phyloP scores from a whole-genome alignment of 2,888 invertebrate genomes.

The Eudemis profundana region DNA sequence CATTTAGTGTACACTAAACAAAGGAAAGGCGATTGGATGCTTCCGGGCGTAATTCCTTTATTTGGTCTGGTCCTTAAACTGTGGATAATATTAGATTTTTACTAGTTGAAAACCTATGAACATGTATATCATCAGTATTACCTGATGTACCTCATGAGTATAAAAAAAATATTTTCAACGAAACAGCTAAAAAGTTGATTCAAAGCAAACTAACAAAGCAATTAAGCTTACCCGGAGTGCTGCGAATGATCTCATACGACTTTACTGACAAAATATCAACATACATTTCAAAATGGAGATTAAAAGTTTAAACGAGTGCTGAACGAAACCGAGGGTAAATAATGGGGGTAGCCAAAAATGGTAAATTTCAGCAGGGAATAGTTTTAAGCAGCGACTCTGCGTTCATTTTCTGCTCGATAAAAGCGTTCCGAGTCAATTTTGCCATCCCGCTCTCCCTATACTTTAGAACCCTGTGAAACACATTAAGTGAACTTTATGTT shows the following conservation, averaged over 20 bases:
- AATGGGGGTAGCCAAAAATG: constrained; percentile 42
- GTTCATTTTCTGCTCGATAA: constrained; percentile 53
- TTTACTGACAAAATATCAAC: constrained; percentile 26
- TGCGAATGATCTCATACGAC: constrained; percentile 2
- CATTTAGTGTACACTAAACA: constrained; percentile 10
- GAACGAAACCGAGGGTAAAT: constrained; percentile 37
- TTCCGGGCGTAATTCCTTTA: not conserved
- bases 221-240: not conserved
- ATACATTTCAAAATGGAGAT: constrained; percentile 32
- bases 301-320: constrained; percentile 42
- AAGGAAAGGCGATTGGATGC: not conserved
- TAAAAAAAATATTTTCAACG: not conserved
- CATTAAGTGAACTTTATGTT: constrained; percentile 41
- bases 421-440: constrained; percentile 48
- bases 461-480: constrained; percentile 34
- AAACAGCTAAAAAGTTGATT: not conserved
- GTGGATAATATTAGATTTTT: not conserved
- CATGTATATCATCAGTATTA: too few species aligned
- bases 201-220: not conserved
- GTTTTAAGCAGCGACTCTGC: constrained; percentile 47
- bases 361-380: constrained; percentile 47
- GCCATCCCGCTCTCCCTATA: constrained; percentile 19
- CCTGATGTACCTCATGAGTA: too few species aligned
- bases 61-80: not conserved
- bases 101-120: too few species aligned